Percentiles rank a stretch among this genome's conserved stretches.
These are phyloP conservation scores for Riptortus pedestris DNA, from an alignment of 1,140 invertebrate genomes.

Conservation along the genomic window DNA sequence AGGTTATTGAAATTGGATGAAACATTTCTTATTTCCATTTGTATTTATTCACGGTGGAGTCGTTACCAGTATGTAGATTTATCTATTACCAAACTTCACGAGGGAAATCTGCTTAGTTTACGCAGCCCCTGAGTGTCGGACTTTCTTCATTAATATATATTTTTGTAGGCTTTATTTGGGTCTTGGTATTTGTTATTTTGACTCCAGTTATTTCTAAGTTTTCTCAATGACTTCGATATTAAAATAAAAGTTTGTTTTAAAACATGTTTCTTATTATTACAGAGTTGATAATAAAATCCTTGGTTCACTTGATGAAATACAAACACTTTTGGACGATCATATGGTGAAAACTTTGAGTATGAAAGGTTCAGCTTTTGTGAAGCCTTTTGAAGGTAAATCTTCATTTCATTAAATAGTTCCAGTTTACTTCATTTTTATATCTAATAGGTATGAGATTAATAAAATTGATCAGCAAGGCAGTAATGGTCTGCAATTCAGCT, in stretches of 20 bases:
- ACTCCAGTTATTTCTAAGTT: too few species aligned
- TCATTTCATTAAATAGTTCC: neutral
- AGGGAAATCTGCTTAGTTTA: too few species aligned
- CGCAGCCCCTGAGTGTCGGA: too few species aligned
- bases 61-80: too few species aligned
- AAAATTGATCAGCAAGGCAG: neutral
- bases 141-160: too few species aligned
- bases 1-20: too few species aligned
- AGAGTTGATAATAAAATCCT: constrained; percentile 36
- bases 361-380: constrained; percentile 83
- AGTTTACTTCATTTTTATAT: neutral
- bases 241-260: neutral
- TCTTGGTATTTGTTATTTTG: too few species aligned
- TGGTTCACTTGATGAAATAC: constrained; percentile 72
- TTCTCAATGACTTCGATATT: too few species aligned
- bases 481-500: neutral
- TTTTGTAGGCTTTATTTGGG: too few species aligned
- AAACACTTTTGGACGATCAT: constrained; percentile 77
- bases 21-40: too few species aligned
- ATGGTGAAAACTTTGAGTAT: constrained; percentile 79
- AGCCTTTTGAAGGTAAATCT: constrained; percentile 59
- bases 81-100: too few species aligned
- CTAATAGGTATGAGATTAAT: neutral
- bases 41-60: too few species aligned
- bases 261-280: neutral